Conservation (phyloP, 1,140 invertebrate genomes). For the Lethocerus indicus region DNA sequence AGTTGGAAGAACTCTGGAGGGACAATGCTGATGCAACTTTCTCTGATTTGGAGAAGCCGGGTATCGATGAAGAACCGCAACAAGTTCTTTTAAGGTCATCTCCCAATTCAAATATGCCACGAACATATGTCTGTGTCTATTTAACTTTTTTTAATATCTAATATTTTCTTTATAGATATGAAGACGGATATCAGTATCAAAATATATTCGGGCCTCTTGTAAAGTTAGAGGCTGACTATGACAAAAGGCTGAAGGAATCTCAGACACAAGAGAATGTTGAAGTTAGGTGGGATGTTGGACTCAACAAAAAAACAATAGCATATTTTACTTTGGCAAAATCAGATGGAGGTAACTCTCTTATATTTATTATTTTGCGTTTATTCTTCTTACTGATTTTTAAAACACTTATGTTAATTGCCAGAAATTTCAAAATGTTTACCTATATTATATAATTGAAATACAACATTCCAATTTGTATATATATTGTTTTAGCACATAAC, state of each 20-base stretch:
- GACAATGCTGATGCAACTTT: slow-evolving; percentile 95
- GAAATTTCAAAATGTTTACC: too few species aligned
- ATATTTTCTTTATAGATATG: slow-evolving; percentile 43
- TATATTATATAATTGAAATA: too few species aligned
- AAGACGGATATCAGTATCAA: slow-evolving; percentile 98
- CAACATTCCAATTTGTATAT: too few species aligned
- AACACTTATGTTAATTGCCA: too few species aligned
- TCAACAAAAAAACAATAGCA: slow-evolving; percentile 96
- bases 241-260: slow-evolving; percentile 93
- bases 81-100: slow-evolving; percentile 67
- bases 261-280: slow-evolving; percentile 98
- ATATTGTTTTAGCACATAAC: too few species aligned
- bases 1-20: slow-evolving; percentile 97
- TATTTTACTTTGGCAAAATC: slow-evolving; percentile 97
- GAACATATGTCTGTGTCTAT: not conserved
- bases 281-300: slow-evolving; percentile 93
- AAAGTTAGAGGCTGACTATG: slow-evolving; percentile 95
- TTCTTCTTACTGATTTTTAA: too few species aligned
- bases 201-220: slow-evolving; percentile 97
- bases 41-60: slow-evolving; percentile 94
- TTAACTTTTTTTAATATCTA: slow-evolving; percentile 1
- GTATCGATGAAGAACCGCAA: slow-evolving; percentile 92
- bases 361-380: too few species aligned
- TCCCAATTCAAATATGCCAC: not conserved
- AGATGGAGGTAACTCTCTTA: slow-evolving; percentile 46